Percentiles rank a stretch among this genome's conserved stretches.
Evolutionary conservation across 2,888 invertebrate genomes (phyloP).

Genomic region (Apodemia duryi): DNA sequence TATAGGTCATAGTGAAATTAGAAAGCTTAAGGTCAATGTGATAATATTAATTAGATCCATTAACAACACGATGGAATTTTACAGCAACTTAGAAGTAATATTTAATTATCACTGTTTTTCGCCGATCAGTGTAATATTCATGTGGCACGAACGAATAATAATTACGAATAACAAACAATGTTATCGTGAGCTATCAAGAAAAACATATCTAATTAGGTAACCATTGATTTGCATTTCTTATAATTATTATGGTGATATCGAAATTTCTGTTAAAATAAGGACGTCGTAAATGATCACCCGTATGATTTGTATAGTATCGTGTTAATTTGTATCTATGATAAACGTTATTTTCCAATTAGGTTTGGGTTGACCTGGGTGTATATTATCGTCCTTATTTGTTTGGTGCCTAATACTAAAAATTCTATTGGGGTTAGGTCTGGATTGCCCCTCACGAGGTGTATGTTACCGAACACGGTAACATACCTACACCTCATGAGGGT

Average conservation of each 20-base stretch:
- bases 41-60: conserved; percentile 1
- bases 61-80: not conserved
- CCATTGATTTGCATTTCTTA: not conserved
- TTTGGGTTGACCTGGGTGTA: no score
- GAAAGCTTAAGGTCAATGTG: conserved; percentile 7
- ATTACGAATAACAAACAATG: not conserved
- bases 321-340: no score
- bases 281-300: no score
- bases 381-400: no score
- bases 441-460: no score
- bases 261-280: not conserved
- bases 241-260: not conserved
- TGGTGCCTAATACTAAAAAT: no score
- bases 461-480: no score
- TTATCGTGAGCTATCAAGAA: conserved; percentile 8
- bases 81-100: conserved; percentile 4
- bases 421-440: no score
- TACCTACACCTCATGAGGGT: no score
- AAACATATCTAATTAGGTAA: conserved; percentile 10
- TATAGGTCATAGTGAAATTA: conserved; percentile 10
- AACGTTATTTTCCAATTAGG: no score
- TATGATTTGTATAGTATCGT: no score
- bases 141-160: conserved; percentile 5
- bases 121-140: not conserved
- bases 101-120: conserved; percentile 5